These are phyloP conservation scores for Anolis carolinensis DNA, from an alignment of 2,113 vertebrate genomes.

Conservation along the genomic window DNA sequence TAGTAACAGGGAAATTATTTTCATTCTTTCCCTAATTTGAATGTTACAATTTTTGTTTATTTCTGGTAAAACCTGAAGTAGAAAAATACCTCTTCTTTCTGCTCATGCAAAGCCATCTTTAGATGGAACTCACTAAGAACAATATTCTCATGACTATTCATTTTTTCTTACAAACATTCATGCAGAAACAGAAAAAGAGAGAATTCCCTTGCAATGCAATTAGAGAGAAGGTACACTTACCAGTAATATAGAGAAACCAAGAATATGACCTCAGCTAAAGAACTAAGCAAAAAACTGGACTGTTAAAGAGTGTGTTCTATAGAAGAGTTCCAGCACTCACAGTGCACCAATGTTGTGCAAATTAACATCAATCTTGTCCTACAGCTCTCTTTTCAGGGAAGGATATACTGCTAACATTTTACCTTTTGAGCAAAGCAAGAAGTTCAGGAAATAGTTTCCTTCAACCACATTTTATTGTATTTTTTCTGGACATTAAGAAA, in stretches of 20 bases:
- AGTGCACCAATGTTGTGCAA: not conserved
- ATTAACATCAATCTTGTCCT: not conserved
- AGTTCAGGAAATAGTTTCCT: not conserved
- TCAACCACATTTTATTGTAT: not conserved
- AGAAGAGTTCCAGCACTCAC: too few relatives aligned
- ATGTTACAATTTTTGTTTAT: too few relatives aligned
- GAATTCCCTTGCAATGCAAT: not conserved
- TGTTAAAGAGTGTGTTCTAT: too few relatives aligned
- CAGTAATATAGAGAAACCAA: too few relatives aligned
- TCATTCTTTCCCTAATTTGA: too few relatives aligned
- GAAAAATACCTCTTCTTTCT: too few relatives aligned
- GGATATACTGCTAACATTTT: not conserved
- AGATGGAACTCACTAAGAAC: not conserved
- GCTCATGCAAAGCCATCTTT: not conserved
- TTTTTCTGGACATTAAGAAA: slow-evolving; percentile 29
- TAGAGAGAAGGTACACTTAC: too few relatives aligned
- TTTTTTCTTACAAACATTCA: not conserved
- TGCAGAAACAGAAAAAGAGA: not conserved
- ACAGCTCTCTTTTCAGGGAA: slow-evolving; percentile 2
- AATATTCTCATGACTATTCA: not conserved
- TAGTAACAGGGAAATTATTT: too few relatives aligned
- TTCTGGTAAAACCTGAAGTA: too few relatives aligned
- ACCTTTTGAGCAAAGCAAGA: not conserved
- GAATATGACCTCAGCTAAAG: fast-evolving
- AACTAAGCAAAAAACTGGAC: not conserved